Evolutionary conservation across 1,140 invertebrate genomes (phyloP), one percentile per base, ranked within the genome.

Genomic region (Lethrus apterus): DNA sequence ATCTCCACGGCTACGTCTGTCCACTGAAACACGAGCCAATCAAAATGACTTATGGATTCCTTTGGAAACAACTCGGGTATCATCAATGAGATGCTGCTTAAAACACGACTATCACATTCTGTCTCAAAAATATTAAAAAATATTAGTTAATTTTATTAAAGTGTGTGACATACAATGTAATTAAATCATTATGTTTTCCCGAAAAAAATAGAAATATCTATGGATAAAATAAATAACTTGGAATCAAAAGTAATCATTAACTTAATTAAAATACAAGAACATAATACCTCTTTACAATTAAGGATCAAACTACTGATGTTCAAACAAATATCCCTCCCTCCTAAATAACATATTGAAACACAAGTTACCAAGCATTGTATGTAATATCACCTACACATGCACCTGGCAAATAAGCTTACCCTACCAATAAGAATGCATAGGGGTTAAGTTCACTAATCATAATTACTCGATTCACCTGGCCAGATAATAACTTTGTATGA

Each of bases 1-100:
- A 57, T 66, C 53, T 56, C 64, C 63, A 57, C 50, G 58, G 55
- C 56, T 67, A 61, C 58, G 55, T 57, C 60, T 58, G 54, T 51
- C 50, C 51, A 54, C 62, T 60, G 55, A 45, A 63, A 63, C 51
- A 42, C 4, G 14, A 46, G 29, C 51, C 52, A 58, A 57, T 51
- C 42, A 18, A 36, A 46, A 20, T n/a, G 29, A 31, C 9, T 31
- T n/a, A n/a, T n/a, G n/a, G n/a, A n/a, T n/a, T n/a, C n/a, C n/a
- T n/a, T n/a, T n/a, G n/a, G n/a, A n/a, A n/a, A n/a, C n/a, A n/a
- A n/a, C n/a, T n/a, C n/a, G n/a, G n/a, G n/a, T n/a, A n/a, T n/a
- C n/a, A n/a, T n/a, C n/a, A n/a, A n/a, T n/a, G n/a, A n/a, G n/a
- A n/a, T n/a, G n/a, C n/a, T n/a, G n/a, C n/a, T n/a, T 34, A 34